phyloP scores from a whole-genome alignment of 2,113 vertebrate species.

The Beaufortia kweichowensis region DNA sequence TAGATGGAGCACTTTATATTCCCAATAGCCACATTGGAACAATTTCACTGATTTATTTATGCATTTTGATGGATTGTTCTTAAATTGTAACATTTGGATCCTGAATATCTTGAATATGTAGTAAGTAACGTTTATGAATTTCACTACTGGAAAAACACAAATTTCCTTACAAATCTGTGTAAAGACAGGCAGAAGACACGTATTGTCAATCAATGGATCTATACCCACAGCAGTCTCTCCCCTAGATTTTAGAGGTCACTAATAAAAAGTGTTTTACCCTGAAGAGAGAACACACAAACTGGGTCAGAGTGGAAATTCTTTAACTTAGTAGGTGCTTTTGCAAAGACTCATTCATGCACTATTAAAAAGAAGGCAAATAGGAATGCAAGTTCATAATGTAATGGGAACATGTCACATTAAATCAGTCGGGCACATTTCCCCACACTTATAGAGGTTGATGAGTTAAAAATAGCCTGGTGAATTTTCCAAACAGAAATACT shows the following conservation, averaged over 20 bases:
- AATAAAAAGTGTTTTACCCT: conserved; percentile 48
- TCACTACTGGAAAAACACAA: too few species aligned
- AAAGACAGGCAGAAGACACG: neutral
- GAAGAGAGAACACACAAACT: conserved; percentile 48
- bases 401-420: neutral
- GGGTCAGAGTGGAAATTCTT: conserved; percentile 46
- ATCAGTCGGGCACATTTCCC: neutral
- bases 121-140: too few species aligned
- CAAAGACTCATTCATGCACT: conserved; percentile 16
- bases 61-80: too few species aligned
- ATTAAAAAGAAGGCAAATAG: conserved; percentile 3
- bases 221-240: conserved; percentile 44
- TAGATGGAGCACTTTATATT: neutral
- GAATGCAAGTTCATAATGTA: neutral
- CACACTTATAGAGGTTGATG: neutral
- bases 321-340: conserved; percentile 21
- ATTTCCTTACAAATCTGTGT: neutral
- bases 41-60: too few species aligned
- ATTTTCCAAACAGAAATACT: neutral
- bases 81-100: neutral
- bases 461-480: conserved; percentile 19
- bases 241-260: conserved; percentile 48
- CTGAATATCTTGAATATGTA: too few species aligned
- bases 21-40: neutral
- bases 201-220: conserved; percentile 8